Base-by-base conservation (phyloP, 2,888 invertebrate species). In the Agapostemon virescens region DNA sequence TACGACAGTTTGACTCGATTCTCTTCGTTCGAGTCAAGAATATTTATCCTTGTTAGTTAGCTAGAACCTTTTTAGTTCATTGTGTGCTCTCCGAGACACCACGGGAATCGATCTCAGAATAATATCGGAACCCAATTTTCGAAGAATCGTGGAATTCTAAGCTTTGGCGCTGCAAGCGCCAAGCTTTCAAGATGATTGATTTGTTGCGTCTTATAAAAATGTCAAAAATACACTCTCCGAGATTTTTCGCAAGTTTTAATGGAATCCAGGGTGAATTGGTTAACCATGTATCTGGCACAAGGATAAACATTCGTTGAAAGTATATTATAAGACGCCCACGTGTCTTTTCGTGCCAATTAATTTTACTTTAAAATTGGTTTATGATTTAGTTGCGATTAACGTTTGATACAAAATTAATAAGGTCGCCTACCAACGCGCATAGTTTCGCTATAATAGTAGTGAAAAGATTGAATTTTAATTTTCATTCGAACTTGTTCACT, bases 31-130 rank as follows among this genome's bases (percentile, higher is more conserved):
- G 7, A 20, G 7, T 45, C 20, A 20, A 45, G 20, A 45, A 45
- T 45, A 45, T 45, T 45, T 20, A 20, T 7, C 7, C 20, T 20
- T 45, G 7, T 45, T 20, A 45, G 45, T 5, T 20, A 20, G 45
- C 0, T 20, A 13, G 89, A 90, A 90, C 88, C 87, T 85, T 87
- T 85, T 83, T 86, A 89, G 89, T 90, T 90, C 90, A 90, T 89
- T 90, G 90, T 87, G 85, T 83, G 83, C 73, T 81, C 76, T 81
- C 79, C 76, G 74, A 58, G 81, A 77, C 78, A 76, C 79, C 77
- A 11, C 83, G 71, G 78, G 74, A 63, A 71, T 81, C 82, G 81
- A 85, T 86, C 72, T 77, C 70, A 71, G 52, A 40, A 73, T 75
- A 78, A 84, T 78, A 80, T 72, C 75, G 75, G 30, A n/a, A 72